Percentiles rank a stretch among this genome's conserved stretches.
These are phyloP conservation scores for Dipodomys ordii DNA, from an alignment of 2,113 vertebrate species.

Conservation along the genomic window DNA sequence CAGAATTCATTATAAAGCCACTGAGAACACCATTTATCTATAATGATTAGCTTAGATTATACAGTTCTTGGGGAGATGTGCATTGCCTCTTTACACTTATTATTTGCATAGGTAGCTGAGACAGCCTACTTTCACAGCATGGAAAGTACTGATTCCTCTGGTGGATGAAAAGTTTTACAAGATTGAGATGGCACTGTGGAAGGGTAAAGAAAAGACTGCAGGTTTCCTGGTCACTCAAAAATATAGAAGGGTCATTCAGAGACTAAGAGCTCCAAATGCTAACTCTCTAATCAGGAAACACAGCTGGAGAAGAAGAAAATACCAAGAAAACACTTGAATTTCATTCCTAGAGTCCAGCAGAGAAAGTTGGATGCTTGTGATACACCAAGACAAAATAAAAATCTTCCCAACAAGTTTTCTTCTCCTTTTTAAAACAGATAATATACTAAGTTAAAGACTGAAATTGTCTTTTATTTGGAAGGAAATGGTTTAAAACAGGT, in stretches of 20 bases:
- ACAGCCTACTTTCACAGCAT: conserved; percentile 56
- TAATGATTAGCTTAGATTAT: conserved; percentile 65
- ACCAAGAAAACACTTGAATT: conserved; percentile 41
- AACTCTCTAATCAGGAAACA: conserved; percentile 61
- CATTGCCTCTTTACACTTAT: conserved; percentile 48
- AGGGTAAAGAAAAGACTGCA: background rate
- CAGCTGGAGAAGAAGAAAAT: conserved; percentile 60
- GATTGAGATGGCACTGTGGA: conserved; percentile 58
- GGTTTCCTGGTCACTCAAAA: conserved; percentile 47
- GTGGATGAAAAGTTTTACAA: conserved; percentile 46
- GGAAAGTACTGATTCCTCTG: conserved; percentile 18
- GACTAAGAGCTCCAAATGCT: conserved; percentile 52
- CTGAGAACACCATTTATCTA: conserved; percentile 40
- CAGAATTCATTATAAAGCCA: conserved; percentile 41
- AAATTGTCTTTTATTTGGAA: background rate
- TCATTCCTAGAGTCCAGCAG: background rate
- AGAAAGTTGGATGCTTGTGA: background rate
- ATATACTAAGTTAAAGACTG: background rate
- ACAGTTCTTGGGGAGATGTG: conserved; percentile 40
- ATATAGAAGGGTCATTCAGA: conserved; percentile 63
- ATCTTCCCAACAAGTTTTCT: background rate
- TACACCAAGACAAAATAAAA: background rate
- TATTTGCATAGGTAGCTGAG: conserved; percentile 57
- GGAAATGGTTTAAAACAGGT: background rate
- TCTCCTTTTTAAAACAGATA: background rate